Conservation (phyloP, 2,888 invertebrate genomes). For the Melipona beecheii region DNA sequence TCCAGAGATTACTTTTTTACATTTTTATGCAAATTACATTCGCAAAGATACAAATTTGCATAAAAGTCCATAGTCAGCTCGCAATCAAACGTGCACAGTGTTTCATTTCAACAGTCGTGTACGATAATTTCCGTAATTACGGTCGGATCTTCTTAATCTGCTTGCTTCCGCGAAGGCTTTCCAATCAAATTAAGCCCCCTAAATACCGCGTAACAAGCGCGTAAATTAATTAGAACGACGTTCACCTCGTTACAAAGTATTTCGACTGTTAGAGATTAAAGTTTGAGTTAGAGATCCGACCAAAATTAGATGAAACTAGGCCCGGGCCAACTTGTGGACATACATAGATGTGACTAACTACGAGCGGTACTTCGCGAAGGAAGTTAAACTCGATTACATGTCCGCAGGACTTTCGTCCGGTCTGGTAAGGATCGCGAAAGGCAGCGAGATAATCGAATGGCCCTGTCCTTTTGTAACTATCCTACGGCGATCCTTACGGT, state of each 20-base stretch:
- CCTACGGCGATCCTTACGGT: constrained; percentile 64
- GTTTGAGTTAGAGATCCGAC: constrained; percentile 23
- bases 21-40: too few species aligned
- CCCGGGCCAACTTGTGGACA: constrained; percentile 11
- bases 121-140: background rate
- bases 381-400: constrained; percentile 64
- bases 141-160: background rate
- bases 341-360: constrained; percentile 30
- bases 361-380: constrained; percentile 40
- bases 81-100: background rate
- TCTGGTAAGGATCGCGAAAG: constrained; percentile 82
- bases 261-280: constrained; percentile 23
- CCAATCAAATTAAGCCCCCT: background rate
- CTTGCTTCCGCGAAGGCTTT: background rate
- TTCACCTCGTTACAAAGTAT: constrained; percentile 31
- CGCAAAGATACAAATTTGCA: too few species aligned
- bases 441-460: constrained; percentile 69
- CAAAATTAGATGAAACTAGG: constrained; percentile 35
- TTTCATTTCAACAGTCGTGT: too few species aligned
- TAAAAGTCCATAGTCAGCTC: too few species aligned
- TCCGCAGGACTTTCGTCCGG: constrained; percentile 68
- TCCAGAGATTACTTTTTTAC: too few species aligned
- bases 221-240: constrained; percentile 16
- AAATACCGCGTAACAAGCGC: background rate
- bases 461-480: constrained; percentile 79